These are phyloP conservation scores for Drosophila mauritiana DNA, from an alignment of 1,140 invertebrate genomes.

Conservation along the genomic window DNA sequence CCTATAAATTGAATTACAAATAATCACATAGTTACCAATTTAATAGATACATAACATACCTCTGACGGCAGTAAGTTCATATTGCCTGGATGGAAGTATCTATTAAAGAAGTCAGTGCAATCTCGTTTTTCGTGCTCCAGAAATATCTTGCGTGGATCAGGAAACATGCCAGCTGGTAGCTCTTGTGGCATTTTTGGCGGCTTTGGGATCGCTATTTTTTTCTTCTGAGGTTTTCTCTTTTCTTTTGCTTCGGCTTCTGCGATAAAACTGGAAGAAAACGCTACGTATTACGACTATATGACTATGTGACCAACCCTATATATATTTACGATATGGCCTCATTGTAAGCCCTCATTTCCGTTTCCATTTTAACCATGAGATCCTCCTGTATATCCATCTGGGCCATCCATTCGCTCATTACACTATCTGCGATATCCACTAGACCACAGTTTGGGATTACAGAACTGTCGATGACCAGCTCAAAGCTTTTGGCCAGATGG, in stretches of 20 bases:
- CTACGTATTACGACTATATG: not conserved
- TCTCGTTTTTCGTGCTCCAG: conserved; percentile 44
- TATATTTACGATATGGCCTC: conserved; percentile 31
- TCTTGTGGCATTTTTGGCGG: conserved; percentile 50
- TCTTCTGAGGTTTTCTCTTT: not conserved
- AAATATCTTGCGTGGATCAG: conserved; percentile 60
- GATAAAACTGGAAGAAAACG: not conserved
- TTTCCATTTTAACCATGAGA: conserved; percentile 35
- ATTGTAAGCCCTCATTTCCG: conserved; percentile 27
- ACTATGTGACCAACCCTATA: not conserved
- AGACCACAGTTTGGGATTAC: conserved; percentile 53
- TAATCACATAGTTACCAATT: not conserved
- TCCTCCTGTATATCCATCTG: conserved; percentile 53
- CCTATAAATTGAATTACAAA: conserved; percentile 16
- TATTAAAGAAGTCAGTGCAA: conserved; percentile 32
- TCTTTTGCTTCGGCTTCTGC: not conserved
- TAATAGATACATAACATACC: conserved; percentile 32
- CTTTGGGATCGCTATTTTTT: not conserved
- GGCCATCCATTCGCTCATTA: conserved; percentile 61
- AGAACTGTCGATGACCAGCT: not conserved
- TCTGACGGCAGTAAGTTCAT: conserved; percentile 46
- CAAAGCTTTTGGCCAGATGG: conserved; percentile 54
- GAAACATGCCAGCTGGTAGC: conserved; percentile 41
- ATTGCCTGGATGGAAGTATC: conserved; percentile 41
- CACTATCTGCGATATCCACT: conserved; percentile 53